Conservation (phyloP, 2,888 invertebrate species). For the Drosophila subquinaria region DNA sequence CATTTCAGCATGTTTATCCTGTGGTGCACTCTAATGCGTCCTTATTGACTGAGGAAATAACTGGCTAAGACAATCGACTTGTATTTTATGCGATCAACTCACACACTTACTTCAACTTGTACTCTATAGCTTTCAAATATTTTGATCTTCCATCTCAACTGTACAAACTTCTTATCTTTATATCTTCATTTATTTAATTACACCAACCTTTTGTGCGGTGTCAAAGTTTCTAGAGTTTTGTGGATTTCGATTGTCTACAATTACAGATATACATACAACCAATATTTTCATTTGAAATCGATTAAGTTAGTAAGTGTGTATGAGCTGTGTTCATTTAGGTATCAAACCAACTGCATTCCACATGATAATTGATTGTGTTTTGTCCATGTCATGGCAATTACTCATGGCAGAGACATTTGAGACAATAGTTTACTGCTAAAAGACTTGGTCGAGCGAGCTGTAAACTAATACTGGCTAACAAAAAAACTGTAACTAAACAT, state of each 20-base stretch:
- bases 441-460: background rate
- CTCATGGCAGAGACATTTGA: background rate
- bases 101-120: background rate
- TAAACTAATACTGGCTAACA: background rate
- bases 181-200: background rate
- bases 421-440: background rate
- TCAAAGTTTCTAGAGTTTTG: background rate
- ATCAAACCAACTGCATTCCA: background rate
- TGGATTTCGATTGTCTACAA: background rate
- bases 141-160: background rate
- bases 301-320: background rate
- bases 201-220: background rate
- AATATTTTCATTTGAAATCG: background rate
- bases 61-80: slow-evolving; percentile 14
- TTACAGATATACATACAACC: background rate
- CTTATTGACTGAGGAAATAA: slow-evolving; percentile 34
- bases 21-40: slow-evolving; percentile 30
- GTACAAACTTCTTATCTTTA: background rate
- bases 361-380: background rate
- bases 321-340: background rate
- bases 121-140: background rate
- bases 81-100: background rate
- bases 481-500: too few species aligned
- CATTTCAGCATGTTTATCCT: slow-evolving; percentile 47
- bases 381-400: background rate